Evolutionary conservation across 1,140 invertebrate genomes (phyloP).

Genomic region (Danaus melanippus): DNA sequence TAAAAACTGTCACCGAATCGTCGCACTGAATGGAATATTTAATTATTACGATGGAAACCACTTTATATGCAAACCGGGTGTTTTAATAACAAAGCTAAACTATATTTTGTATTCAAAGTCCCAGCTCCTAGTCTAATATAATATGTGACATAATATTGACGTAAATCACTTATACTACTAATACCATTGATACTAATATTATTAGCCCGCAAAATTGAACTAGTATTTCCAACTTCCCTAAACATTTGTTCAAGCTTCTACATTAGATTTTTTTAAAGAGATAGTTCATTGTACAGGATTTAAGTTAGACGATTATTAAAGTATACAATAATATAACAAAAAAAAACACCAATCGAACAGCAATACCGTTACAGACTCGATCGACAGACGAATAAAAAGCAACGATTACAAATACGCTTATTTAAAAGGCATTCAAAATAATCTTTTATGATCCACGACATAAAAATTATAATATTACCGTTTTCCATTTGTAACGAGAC

Average conservation of each 20-base stretch:
- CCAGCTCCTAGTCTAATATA: conserved; percentile 27
- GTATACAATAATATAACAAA: too few relatives aligned
- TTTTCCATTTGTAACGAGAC: conserved; percentile 56
- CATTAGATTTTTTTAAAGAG: too few relatives aligned
- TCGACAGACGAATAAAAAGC: too few relatives aligned
- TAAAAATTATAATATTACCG: conserved; percentile 34
- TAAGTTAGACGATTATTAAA: too few relatives aligned
- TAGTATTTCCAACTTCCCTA: too few relatives aligned
- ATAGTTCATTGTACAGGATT: too few relatives aligned
- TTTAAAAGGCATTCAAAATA: not conserved
- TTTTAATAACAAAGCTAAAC: conserved; percentile 44
- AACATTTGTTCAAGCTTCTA: too few relatives aligned
- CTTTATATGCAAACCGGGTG: conserved; percentile 43
- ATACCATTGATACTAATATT: too few relatives aligned
- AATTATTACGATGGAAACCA: conserved; percentile 48
- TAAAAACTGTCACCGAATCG: conserved; percentile 28
- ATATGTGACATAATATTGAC: too few relatives aligned
- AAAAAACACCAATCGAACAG: too few relatives aligned
- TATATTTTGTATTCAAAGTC: conserved; percentile 56
- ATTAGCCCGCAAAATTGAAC: too few relatives aligned
- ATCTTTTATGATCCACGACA: conserved; percentile 1
- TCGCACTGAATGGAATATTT: conserved; percentile 20
- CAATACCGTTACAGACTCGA: conserved; percentile 6
- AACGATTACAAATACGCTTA: not conserved
- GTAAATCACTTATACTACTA: too few relatives aligned